These are phyloP conservation scores for Epizoanthus ramosus DNA, from an alignment of 92 coral and sea anemone species.

Conservation along the genomic window DNA sequence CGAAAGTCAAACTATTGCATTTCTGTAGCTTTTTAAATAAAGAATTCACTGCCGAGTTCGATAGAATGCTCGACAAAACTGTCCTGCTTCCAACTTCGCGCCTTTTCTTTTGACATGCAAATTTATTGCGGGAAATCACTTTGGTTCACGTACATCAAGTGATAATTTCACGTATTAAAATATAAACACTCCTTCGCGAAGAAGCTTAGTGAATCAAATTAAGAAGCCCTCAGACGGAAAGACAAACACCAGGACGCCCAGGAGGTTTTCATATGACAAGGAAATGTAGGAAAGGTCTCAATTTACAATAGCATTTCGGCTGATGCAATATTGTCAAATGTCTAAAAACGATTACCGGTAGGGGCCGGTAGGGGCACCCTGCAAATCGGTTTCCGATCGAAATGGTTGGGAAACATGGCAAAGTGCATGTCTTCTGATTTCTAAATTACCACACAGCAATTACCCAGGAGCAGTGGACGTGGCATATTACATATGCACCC, in stretches of 20 bases:
- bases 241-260: neutral
- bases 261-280: no score
- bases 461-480: neutral
- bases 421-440: neutral
- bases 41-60: no score
- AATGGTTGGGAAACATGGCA: neutral
- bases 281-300: neutral
- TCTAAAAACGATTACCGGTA: no score
- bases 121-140: conserved; percentile 10
- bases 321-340: conserved; percentile 16
- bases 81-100: conserved; percentile 25
- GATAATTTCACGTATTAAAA: neutral
- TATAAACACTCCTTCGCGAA: neutral
- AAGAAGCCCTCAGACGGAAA: neutral
- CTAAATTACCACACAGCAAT: neutral
- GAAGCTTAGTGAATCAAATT: conserved; percentile 4
- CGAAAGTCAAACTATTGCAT: no score
- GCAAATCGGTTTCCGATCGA: conserved; percentile 1
- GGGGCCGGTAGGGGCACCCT: neutral
- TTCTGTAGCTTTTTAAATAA: no score
- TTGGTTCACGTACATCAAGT: no score
- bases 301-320: neutral
- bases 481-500: neutral
- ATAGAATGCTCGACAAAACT: no score
- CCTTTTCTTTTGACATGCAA: conserved; percentile 33